Base-by-base conservation (phyloP, 2,797 vertebrate genomes). In the Fratercula arctica region DNA sequence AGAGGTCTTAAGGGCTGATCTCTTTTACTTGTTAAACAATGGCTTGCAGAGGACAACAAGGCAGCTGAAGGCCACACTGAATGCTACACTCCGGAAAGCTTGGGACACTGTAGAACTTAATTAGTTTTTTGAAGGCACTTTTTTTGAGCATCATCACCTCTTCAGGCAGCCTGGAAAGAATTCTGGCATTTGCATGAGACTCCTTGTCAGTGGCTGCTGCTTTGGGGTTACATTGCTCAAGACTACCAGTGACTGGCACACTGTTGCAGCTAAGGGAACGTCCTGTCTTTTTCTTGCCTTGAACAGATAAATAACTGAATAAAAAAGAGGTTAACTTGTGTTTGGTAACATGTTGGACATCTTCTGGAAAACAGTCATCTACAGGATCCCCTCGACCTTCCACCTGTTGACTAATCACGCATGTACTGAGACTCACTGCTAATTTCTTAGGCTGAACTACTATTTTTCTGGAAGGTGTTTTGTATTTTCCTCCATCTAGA, bases 51-150 rank as follows among this genome's bases (percentile, higher is more conserved):
- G 99, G 98, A 92, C 99, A 99, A 93, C 99, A 99, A 39, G 99
- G 98, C 94, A 99, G 98, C 95, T 99, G 98, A 48, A 98, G 98
- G 41, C 98, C 98, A 60, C 99, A 99, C 76, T 98, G 99, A 57
- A 98, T 97, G 97, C 97, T 98, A 83, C 98, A 98, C 69, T 99
- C 99, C 0, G 98, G 98, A 93, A 99, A 99, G 96, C 98, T 99
- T 41, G 99, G 99, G n/a, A 99, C 98, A 1, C 99, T 99, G 97
- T 99, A 98, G 95, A 99, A 99, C 97, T 99, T 99, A 81, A 99
- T 99, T 26, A 99, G 98, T 89, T 99, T 99, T 94, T 98, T 99
- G 80, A 98, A 97, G 84, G 98, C 98, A 85, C 98, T 98, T 96
- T 98, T 99, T 83, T 98, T 98, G 89, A 98, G 95, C 78, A 98